Base-by-base conservation (phyloP, 2,888 invertebrate species). In the Drosophila pseudotakahashii region DNA sequence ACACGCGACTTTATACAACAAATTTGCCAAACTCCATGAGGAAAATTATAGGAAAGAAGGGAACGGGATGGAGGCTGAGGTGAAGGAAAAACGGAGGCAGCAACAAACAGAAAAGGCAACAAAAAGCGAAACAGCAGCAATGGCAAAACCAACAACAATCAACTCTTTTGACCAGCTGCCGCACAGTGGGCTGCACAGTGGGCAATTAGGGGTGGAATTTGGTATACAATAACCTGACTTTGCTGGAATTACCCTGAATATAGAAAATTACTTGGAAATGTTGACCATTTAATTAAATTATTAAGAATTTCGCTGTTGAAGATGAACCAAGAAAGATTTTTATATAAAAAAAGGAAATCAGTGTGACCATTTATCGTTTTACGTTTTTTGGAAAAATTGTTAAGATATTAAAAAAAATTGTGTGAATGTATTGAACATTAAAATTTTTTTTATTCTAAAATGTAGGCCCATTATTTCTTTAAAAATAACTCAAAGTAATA, bases 161-260 rank as follows among this genome's bases (percentile, higher is more conserved):
- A 75, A 44, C 82, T 83, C 84, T 86, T 61, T 76, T 88, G 84
- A 76, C 87, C 84, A 81, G 88, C 87, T 87, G 89, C 74, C 72
- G 64, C 64, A 63, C 64, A 64, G 64, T 63, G 64, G 64, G 5
- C 3, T n/a, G 32, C 14, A 52, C 16, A 11, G 19, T 44, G 32
- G 44, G 23, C 42, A 9, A 16, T 39, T 19, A 14, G 36, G 11
- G 16, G 36, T 23, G 23, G 23, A 7, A 9, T 45, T n/a, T 7
- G 26, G 7, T 7, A 3, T 16, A 5, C 16, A 16, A 16, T 11
- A 11, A 5, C 10, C 3, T 16, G 14, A 26, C 7, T 37, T 37
- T 41, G 5, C 10, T 16, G 14, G 5, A 16, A 10, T 10, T 41
- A 5, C 41, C 9, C 14, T 16, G 16, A 10, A 41, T 10, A 4